Evolutionary conservation across 2,888 invertebrate species (phyloP), one percentile per base, ranked within the genome.

Genomic region (Cephus pulcher): DNA sequence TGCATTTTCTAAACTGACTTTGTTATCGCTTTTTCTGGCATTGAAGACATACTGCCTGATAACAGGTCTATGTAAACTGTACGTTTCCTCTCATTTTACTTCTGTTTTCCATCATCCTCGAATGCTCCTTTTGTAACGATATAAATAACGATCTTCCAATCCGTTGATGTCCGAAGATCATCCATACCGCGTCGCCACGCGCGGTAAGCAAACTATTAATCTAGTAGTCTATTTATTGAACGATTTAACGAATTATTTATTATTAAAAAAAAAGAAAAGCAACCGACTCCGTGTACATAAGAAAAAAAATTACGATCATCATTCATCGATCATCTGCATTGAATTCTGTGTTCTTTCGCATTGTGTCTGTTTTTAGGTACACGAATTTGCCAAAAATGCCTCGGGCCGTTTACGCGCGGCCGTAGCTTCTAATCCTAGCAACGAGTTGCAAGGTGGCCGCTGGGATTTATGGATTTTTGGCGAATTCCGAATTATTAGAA

Each of bases 221-320:
- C 82, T 87, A 87, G 86, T 86, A 85, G 84, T 82, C 82, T 88
- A 88, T 88, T 88, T 88, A 88, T 88, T 88, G 32, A 71, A 71
- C 71, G 71, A 71, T 71, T 33, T 71, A 86, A 88, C 86, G 84
- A 88, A 84, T 86, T 87, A 88, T 88, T 88, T 88, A 88, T 88
- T 87, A 84, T 85, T 79, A 75, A 56, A 56, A 23, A 30, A 30
- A 56, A 23, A 23, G 56, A 23, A 56, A 80, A 83, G 84, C 82
- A 83, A 81, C 79, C 82, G 80, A 84, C 83, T 79, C 84, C 83
- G 82, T 86, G 85, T 85, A 86, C 81, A 86, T 84, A 85, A 33
- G 35, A 34, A 37, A 35, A 71, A 83, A 71, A 32, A 71, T 81
- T 80, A 84, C 83, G 83, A 83, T 82, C 80, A 85, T 84, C 77